Base-by-base conservation (phyloP, 1,140 invertebrate genomes). In the Sarcophaga bullata region DNA sequence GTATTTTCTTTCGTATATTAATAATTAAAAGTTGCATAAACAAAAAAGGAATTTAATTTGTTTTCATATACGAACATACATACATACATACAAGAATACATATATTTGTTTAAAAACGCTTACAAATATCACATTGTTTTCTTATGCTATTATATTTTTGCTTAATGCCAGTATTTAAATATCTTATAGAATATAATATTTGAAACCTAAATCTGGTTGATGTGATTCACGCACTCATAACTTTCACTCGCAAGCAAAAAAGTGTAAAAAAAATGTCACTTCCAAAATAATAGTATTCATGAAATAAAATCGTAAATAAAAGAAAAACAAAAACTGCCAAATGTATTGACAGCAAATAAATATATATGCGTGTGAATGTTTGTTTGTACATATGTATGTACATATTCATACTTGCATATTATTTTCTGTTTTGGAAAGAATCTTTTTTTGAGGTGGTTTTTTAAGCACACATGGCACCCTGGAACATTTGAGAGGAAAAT, bases 211-310 rank as follows among this genome's bases (percentile, higher is more conserved):
- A 37, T 37, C 4, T 37, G 25, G 25, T 37, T 52, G 50, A 10
- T 52, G n/a, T 68, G 62, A 68, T 68, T 68, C 17, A 68, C 13
- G 8, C 62, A 17, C 25, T 37, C 10, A 68, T n/a, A 68, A 68
- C 62, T 68, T 68, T 68, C 62, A 68, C 62, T 17, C 19, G 19
- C 62, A 68, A 68, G n/a, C 62, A 68, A 68, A 68, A 68, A 17
- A 15, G 8, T n/a, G 6, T 6, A 62, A 62, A 62, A 62, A 62
- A 17, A 62, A 58, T 15, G 7, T 58, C 13, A 58, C 11, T n/a
- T n/a, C 15, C 54, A 58, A 58, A 58, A 58, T 58, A 58, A 13
- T 58, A n/a, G n/a, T n/a, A 58, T 58, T 54, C 15, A 54, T 54
- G 52, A 54, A 54, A 4, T 58, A n/a, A 58, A 58, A 58, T 37